Percentiles rank a stretch among this genome's conserved stretches.
Conservation (phyloP, 2,888 invertebrate genomes). For the Prionchulus punctatus region DNA sequence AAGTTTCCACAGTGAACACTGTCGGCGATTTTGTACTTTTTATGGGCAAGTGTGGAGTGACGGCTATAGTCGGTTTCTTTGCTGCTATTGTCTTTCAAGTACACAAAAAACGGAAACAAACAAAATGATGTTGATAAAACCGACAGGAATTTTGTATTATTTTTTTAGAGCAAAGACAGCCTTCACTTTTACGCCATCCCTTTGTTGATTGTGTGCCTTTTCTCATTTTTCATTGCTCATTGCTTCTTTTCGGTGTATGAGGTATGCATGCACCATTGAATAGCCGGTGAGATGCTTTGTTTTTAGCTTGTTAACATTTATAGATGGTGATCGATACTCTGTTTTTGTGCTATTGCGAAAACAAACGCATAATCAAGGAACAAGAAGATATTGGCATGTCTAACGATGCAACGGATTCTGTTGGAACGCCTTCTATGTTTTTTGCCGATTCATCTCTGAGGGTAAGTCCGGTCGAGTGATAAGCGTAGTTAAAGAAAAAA, state of each 20-base stretch:
- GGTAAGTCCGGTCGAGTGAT: not conserved
- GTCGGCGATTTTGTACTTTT: conserved; percentile 82
- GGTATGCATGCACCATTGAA: conserved; percentile 42
- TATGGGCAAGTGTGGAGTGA: conserved; percentile 60
- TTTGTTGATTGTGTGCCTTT: conserved; percentile 57
- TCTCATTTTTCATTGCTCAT: conserved; percentile 78
- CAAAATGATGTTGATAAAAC: conserved; percentile 1
- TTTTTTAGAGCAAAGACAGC: conserved; percentile 42
- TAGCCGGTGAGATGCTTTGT: not conserved
- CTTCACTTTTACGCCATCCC: conserved; percentile 70
- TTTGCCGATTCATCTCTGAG: not conserved
- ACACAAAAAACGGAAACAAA: not conserved
- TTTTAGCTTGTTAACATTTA: conserved; percentile 19
- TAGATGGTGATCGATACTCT: conserved; percentile 86
- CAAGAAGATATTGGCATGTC: not conserved
- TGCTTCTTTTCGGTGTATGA: conserved; percentile 81
- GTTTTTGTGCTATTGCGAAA: conserved; percentile 82
- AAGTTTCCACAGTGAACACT: conserved; percentile 77
- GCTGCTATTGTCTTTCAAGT: conserved; percentile 57
- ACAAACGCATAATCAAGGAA: conserved; percentile 29
- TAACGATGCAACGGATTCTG: no score
- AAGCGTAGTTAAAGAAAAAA: no score
- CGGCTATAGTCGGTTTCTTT: conserved; percentile 60
- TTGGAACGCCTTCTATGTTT: no score
- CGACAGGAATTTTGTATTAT: not conserved